Percentiles rank a stretch among this genome's conserved stretches.
These are phyloP conservation scores for Rhynchophorus ferrugineus DNA, from an alignment of 1,140 invertebrate species.

Conservation along the genomic window DNA sequence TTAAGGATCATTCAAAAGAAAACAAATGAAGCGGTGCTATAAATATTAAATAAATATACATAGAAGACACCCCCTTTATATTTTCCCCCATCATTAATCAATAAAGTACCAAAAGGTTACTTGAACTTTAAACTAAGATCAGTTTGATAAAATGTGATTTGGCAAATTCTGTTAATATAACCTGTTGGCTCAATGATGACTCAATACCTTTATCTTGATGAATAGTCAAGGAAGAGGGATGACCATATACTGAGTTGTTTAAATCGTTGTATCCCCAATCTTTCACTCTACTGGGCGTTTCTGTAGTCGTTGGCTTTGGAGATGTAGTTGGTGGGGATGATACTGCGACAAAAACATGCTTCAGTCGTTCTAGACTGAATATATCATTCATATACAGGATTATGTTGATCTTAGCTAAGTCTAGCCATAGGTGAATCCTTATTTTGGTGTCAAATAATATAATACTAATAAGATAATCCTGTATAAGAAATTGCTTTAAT, in stretches of 20 bases:
- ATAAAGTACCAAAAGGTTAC: no score
- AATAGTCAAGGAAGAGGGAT: conserved; percentile 51
- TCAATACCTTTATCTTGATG: conserved; percentile 44
- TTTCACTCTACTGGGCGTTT: conserved; percentile 44
- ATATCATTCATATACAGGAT: conserved; percentile 7
- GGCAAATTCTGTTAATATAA: background rate
- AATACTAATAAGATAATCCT: conserved; percentile 3
- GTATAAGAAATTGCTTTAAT: conserved; percentile 19
- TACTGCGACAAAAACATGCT: conserved; percentile 46
- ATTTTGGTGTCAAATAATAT: background rate
- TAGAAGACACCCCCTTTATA: no score
- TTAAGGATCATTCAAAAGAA: no score
- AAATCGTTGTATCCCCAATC: conserved; percentile 44
- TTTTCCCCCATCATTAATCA: no score
- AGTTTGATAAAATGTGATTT: no score
- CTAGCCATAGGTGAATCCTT: conserved; percentile 2
- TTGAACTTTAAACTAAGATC: no score
- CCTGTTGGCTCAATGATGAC: background rate
- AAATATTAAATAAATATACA: no score
- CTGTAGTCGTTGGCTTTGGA: conserved; percentile 49
- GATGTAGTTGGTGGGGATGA: conserved; percentile 50
- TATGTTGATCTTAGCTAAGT: background rate
- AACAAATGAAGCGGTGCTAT: no score
- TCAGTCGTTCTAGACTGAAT: conserved; percentile 29
- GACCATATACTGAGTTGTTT: conserved; percentile 53